These are phyloP conservation scores for Metaphire vulgaris DNA, from an alignment of 1,140 invertebrate species.

Conservation along the genomic window DNA sequence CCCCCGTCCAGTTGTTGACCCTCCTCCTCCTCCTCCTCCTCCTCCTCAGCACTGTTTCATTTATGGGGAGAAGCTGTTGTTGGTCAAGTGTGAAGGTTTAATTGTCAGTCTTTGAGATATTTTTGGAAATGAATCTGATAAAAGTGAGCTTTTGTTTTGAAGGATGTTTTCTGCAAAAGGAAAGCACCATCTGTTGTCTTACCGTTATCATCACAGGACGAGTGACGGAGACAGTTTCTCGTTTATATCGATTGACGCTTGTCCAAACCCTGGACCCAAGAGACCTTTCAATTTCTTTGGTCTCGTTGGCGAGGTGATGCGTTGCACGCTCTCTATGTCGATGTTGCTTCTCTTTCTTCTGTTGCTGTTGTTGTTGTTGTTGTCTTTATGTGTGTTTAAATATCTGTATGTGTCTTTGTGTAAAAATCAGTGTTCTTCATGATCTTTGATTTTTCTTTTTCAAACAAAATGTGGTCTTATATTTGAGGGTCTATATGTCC, in stretches of 20 bases:
- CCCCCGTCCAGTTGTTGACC: no score
- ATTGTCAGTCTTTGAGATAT: no score
- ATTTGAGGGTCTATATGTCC: no score
- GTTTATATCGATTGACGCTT: slow-evolving; percentile 83
- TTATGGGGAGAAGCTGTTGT: no score
- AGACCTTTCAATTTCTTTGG: slow-evolving; percentile 91
- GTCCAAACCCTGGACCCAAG: slow-evolving; percentile 69
- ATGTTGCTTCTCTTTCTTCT: slow-evolving; percentile 7
- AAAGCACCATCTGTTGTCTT: slow-evolving; percentile 63
- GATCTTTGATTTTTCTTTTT: no score
- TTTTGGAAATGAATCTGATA: no score
- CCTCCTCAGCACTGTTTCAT: no score
- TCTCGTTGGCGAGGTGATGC: slow-evolving; percentile 56
- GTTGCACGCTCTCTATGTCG: slow-evolving; percentile 20
- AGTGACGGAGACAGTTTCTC: slow-evolving; percentile 59
- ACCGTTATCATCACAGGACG: slow-evolving; percentile 61
- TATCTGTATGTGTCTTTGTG: slow-evolving; percentile 3
- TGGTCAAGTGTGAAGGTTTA: no score
- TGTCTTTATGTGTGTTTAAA: not conserved
- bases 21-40: no score
- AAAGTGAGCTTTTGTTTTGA: no score
- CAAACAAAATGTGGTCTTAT: no score
- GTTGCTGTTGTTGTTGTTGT: not conserved
- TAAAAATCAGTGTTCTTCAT: no score
- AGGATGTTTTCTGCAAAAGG: slow-evolving; percentile 76